Base-by-base conservation (phyloP, 2,113 vertebrate species). In the Colaptes auratus region DNA sequence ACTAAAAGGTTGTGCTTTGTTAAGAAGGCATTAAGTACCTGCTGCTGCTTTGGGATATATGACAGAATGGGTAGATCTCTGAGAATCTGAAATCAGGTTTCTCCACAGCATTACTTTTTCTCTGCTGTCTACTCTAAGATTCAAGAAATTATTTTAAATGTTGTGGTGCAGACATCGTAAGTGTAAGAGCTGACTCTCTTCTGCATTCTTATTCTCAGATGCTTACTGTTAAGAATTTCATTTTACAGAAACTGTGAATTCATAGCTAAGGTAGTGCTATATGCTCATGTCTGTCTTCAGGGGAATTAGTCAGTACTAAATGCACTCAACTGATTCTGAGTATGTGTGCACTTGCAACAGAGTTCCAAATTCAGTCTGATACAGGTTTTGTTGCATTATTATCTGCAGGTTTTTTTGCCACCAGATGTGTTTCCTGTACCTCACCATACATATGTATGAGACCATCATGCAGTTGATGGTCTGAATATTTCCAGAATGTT, bases 391-490 rank as follows among this genome's bases (percentile, higher is more conserved):
- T 3, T 74, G 30, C 46, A 50, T 82, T 36, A 5, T 19, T 42
- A 83, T 71, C 73, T 74, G 27, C 46, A 64, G 67, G n/a, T 63
- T 80, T 95, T 86, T 95, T 86, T 88, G 76, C 67, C 76, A 42
- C 48, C 52, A 77, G 69, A 39, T 86, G 42, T 74, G 52, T 77
- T 88, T 91, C 36, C 36, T 81, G 12, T 67, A 58, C 58, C 52
- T 81, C 84, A 42, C 48, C 56, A 3, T 63, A 30, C 12, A 33
- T 16, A n/a, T 80, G 39, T 6, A 33, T 31, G 66, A 35, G 9
- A 20, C 16, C 25, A 20, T 81, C 48, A 64, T 52, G 72, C 71
- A 80, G 50, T 55, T 64, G 44, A 50, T 58, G 15, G 36, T 46
- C 52, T 76, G 84, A 79, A 25, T 73, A 76, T 89, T 94, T 94